Evolutionary conservation across 2,888 invertebrate species (phyloP), one percentile per base, ranked within the genome.

Genomic region (Drosophila suboccidentalis): DNA sequence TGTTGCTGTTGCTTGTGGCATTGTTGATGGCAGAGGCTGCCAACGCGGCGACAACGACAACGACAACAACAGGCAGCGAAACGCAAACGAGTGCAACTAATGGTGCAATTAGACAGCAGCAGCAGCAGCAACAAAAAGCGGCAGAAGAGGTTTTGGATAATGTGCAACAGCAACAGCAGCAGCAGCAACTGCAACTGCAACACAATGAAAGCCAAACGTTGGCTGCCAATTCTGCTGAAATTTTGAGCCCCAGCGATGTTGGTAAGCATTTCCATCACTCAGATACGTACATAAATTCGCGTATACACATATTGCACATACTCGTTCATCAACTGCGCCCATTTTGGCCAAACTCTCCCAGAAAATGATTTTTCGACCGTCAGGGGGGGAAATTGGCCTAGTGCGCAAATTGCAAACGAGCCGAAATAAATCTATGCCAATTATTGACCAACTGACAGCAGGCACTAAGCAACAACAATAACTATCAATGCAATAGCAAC

Each of bases 351-450:
- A 75, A 59, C 75, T 62, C 44, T 63, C 60, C 67, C 26, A 53
- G 75, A 36, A 78, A 77, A 78, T 61, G 22, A 46, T 19, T 55
- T 55, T 63, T 68, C 55, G 62, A 54, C 34, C 49, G 54, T 29
- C 29, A 54, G 64, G 13, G 32, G 58, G 69, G 53, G 67, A 78
- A 79, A 78, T 70, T 68, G 82, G 64, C 59, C 54, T 46, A 63
- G 59, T 63, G 62, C 13, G 46, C 46, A 57, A 63, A 63, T 58
- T 49, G 62, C 59, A 70, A 82, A 82, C 89, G 71, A 79, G 86
- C 75, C 90, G 74, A 89, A 84, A 86, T 90, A 90, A 86, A 86
- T 86, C 86, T 86, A 84, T 90, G 90, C 86, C 90, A 86, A 86
- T 86, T 90, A 86, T 86, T 86, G 90, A 90, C 90, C 86, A 86